Evolutionary conservation across 1,140 invertebrate species (phyloP), one percentile per base, ranked within the genome.

Genomic region (Phortica variegata): DNA sequence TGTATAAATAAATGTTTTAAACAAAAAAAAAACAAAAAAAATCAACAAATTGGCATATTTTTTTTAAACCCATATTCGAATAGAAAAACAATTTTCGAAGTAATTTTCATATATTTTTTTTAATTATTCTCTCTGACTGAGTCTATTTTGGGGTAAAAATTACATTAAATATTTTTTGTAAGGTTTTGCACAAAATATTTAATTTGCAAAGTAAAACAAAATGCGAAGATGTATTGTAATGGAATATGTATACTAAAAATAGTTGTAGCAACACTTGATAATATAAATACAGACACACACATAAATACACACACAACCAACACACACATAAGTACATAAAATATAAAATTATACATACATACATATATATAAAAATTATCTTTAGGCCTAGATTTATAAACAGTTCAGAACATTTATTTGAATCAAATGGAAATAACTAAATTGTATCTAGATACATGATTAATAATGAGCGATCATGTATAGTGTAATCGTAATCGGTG

Each of bases 331-430:
- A 21, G n/a, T 13, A 42, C 2, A 8, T 17, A 37, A 7, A 8
- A 37, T 37, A n/a, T 37, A 19, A n/a, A n/a, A n/a, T n/a, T n/a
- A n/a, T n/a, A 7, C n/a, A 42, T 21, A 36, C 15, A 21, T 34
- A 26, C 15, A 15, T 23, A 17, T 2, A 12, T 12, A 46, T 32
- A 19, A 29, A 38, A 45, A 49, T 50, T 58, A 52, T 62, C 52
- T 71, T 69, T 71, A 66, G 66, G 55, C 59, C 57, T 70, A 70
- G 61, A 56, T 50, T 45, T 62, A 62, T 66, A 63, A 66, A 61
- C 66, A 71, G 66, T 71, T 71, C 66, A 71, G 66, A 71, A 71
- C 60, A 71, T 43, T 54, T 23, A 18, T 23, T n/a, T n/a, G n/a
- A n/a, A 47, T 38, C 39, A 43, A 60, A 61, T 52, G 49, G 58